Evolutionary conservation across 2,888 invertebrate species (phyloP).

Genomic region (Meteorus cinctellus): DNA sequence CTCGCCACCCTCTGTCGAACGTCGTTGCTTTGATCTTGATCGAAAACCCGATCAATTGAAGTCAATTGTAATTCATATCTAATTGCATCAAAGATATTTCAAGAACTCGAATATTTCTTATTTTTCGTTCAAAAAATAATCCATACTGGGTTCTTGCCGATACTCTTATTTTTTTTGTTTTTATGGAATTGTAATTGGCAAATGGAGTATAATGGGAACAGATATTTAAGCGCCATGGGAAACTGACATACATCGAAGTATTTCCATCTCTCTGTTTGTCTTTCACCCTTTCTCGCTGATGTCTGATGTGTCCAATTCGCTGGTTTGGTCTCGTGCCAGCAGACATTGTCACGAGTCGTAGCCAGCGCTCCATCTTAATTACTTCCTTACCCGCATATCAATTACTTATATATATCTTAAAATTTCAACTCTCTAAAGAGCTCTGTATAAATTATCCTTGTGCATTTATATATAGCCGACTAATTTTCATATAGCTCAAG

Average conservation of each 20-base stretch:
- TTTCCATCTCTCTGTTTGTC: conserved; percentile 8
- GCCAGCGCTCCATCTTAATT: conserved; percentile 38
- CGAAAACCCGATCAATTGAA: conserved; percentile 14
- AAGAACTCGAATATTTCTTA: background rate
- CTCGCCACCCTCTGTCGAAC: background rate
- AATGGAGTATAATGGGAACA: no score
- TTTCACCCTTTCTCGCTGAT: conserved; percentile 6
- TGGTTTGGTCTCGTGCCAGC: conserved; percentile 33
- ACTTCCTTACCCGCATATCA: conserved; percentile 39
- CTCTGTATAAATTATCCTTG: background rate
- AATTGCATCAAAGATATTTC: no score
- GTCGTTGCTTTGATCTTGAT: background rate
- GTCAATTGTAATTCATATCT: conserved; percentile 20
- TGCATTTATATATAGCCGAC: background rate
- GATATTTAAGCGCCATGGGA: background rate
- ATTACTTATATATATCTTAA: conserved; percentile 21
- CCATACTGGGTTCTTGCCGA: no score
- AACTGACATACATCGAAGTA: background rate
- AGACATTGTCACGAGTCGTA: conserved; percentile 25
- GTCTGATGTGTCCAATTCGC: conserved; percentile 17
- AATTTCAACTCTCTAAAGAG: conserved; percentile 12
- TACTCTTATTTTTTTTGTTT: no score
- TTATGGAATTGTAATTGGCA: no score
- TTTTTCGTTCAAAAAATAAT: no score
- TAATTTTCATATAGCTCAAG: conserved; percentile 28